These are phyloP conservation scores for Sympetrum striolatum DNA, from an alignment of 2,888 invertebrate genomes.

Conservation along the genomic window DNA sequence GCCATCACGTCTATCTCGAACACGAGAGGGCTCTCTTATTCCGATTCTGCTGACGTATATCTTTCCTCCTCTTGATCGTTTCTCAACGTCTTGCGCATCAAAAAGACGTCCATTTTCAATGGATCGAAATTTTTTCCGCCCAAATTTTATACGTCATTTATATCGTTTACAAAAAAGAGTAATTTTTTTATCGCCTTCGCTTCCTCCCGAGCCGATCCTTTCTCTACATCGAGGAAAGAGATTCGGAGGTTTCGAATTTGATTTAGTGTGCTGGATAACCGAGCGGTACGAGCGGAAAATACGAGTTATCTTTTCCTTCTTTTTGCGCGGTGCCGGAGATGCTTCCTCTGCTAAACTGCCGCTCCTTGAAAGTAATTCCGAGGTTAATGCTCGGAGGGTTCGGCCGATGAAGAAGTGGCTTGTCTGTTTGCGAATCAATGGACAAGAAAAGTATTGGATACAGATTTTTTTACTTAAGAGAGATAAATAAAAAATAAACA, in stretches of 20 bases:
- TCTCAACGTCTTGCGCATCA: neutral
- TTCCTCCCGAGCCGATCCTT: neutral
- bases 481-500: no score
- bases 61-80: neutral
- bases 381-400: neutral
- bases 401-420: neutral
- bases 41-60: neutral
- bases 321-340: neutral
- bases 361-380: neutral
- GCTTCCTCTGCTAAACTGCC: neutral
- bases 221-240: neutral
- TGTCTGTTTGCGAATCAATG: no score
- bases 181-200: neutral
- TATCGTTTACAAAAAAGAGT: neutral
- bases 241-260: neutral
- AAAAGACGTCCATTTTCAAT: neutral
- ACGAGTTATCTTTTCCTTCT: neutral
- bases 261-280: neutral
- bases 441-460: no score
- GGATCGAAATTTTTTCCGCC: neutral
- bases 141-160: neutral
- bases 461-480: no score
- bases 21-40: neutral
- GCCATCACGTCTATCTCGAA: neutral
- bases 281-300: neutral